Evolutionary conservation across 2,888 invertebrate species (phyloP).

Genomic region (Rhagophthalmus giganteus): DNA sequence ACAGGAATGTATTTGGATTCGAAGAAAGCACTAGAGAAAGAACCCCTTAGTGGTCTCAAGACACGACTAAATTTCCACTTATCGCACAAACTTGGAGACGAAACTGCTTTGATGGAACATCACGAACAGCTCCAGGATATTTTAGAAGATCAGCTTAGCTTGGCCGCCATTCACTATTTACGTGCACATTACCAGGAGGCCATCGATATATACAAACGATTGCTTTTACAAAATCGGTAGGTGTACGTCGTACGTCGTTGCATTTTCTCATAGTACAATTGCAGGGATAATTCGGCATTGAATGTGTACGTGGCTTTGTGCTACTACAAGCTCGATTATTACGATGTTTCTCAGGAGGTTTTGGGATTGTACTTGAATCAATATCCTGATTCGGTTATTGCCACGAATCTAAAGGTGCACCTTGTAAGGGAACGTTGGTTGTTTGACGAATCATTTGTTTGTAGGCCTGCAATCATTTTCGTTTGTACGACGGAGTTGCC

Average conservation of each 20-base stretch:
- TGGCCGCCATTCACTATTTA: slow-evolving; percentile 95
- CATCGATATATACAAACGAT: slow-evolving; percentile 95
- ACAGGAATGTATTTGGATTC: slow-evolving; percentile 76
- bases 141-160: slow-evolving; percentile 91
- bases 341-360: slow-evolving; percentile 98
- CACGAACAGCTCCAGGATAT: slow-evolving; percentile 85
- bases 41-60: slow-evolving; percentile 64
- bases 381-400: slow-evolving; percentile 91
- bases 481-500: slow-evolving; percentile 89
- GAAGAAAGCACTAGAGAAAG: slow-evolving; percentile 65
- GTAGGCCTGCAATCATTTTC: slow-evolving; percentile 77
- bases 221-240: slow-evolving; percentile 88
- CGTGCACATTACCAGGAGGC: slow-evolving; percentile 98
- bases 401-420: slow-evolving; percentile 84
- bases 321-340: slow-evolving; percentile 98
- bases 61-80: slow-evolving; percentile 89
- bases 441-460: slow-evolving; percentile 16
- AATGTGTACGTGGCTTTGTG: slow-evolving; percentile 97
- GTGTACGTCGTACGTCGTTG: not conserved
- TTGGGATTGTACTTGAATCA: slow-evolving; percentile 89
- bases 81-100: slow-evolving; percentile 90
- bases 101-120: slow-evolving; percentile 78
- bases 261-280: slow-evolving; percentile 37
- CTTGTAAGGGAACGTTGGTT: not conserved
- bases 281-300: slow-evolving; percentile 85